Base-by-base conservation (phyloP, 1,140 invertebrate genomes). In the Heliconius himera region DNA sequence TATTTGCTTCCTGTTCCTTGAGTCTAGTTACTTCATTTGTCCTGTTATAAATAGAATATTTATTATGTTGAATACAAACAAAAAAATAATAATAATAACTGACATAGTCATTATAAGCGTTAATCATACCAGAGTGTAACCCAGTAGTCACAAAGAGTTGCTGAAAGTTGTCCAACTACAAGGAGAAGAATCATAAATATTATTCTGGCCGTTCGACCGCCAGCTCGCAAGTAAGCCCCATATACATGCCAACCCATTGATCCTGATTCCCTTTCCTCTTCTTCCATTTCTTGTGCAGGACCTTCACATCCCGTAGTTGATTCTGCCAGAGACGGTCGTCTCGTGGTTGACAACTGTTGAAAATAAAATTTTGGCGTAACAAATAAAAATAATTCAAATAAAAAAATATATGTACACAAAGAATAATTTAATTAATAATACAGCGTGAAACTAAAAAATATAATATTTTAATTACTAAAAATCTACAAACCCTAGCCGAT, bases 101-200 rank as follows among this genome's bases (percentile, higher is more conserved):
- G 9, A 22, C 8, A 9, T 22, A 26, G 54, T 3, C 9, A 60
- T 22, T 60, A 29, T 9, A 66, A 29, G 9, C 13, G 9, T 41
- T 72, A 72, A 13, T 72, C 81, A 83, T 86, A 95, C 95, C 95
- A 95, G 82, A 93, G 94, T 4, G 95, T 95, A 22, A 95, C 93
- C 95, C 95, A 95, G 70, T 95, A 95, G 81, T 95, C 95, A 70
- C 91, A 94, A 5, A 94, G 85, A 9, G 94, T 95, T 3, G 94
- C 93, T 0, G 94, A 93, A 1, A 95, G 81, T 83, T 95, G 95
- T 9, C 94, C 94, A 26, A 95, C 73, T 3, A 95, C 80, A 13
- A 95, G 88, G 4, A 95, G 77, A 0, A 95, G n/a, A 1, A 95
- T 78, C 90, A 95, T 93, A 76, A 94, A 93, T 3, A 91, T 16